Conservation (phyloP, 2,888 invertebrate species). For the Acronicta alni region DNA sequence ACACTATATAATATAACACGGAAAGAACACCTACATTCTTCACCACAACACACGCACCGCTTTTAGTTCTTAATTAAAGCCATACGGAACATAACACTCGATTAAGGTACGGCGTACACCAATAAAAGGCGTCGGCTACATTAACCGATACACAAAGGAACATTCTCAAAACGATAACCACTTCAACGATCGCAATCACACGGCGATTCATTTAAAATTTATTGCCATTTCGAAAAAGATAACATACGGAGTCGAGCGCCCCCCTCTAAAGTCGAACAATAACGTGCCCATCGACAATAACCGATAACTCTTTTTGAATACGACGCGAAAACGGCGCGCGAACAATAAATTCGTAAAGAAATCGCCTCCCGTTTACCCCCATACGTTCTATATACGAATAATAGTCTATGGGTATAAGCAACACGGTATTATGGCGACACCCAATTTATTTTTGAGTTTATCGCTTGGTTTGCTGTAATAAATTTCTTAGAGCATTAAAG, state of each 20-base stretch:
- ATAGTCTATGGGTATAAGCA: conserved; percentile 50
- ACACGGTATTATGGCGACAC: conserved; percentile 65
- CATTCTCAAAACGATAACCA: conserved; percentile 66
- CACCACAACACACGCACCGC: conserved; percentile 33
- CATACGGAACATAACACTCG: conserved; percentile 48
- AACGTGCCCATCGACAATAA: conserved; percentile 69
- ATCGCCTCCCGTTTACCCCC: conserved; percentile 64
- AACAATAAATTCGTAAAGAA: conserved; percentile 69
- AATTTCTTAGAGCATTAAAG: conserved; percentile 68
- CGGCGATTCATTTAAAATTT: conserved; percentile 76
- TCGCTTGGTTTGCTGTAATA: conserved; percentile 68
- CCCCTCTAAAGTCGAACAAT: conserved; percentile 66
- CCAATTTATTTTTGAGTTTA: conserved; percentile 77
- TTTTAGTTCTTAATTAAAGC: conserved; percentile 57
- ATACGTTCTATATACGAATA: conserved; percentile 48
- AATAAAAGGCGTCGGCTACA: conserved; percentile 53
- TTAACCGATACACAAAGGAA: conserved; percentile 59
- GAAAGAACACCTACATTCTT: conserved; percentile 41
- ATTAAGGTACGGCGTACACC: conserved; percentile 44
- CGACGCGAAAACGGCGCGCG: conserved; percentile 66
- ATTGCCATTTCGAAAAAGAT: conserved; percentile 69
- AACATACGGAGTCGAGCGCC: conserved; percentile 63
- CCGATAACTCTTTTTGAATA: conserved; percentile 71
- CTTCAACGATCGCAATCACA: conserved; percentile 71
- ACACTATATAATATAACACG: too few relatives aligned